These are phyloP conservation scores for Vanessa tameamea DNA, from an alignment of 1,140 invertebrate genomes.

Conservation along the genomic window DNA sequence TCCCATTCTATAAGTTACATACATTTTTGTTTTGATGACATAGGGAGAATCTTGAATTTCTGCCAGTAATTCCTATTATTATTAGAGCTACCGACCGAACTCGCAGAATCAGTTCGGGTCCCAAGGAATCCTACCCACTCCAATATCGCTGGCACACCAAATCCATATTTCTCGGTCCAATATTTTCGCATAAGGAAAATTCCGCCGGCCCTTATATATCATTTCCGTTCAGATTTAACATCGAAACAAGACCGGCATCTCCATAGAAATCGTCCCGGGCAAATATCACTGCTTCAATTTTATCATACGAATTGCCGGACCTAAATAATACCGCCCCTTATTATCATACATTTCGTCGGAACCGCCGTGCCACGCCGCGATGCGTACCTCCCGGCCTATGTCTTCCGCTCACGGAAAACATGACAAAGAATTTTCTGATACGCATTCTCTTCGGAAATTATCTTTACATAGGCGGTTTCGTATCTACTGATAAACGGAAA, in stretches of 20 bases:
- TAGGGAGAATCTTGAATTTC: constrained; percentile 13
- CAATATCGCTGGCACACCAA: constrained; percentile 43
- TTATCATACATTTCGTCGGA: constrained; percentile 67
- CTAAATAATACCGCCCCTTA: constrained; percentile 71
- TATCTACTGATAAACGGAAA: constrained; percentile 58
- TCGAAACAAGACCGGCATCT: constrained; percentile 76
- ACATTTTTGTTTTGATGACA: constrained; percentile 3
- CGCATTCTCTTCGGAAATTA: constrained; percentile 48
- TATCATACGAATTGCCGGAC: constrained; percentile 77
- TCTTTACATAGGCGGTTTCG: constrained; percentile 55
- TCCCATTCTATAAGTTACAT: background rate
- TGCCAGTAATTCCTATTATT: constrained; percentile 26
- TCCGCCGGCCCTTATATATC: constrained; percentile 61
- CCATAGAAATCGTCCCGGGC: constrained; percentile 75
- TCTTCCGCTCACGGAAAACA: constrained; percentile 49
- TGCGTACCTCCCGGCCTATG: constrained; percentile 46
- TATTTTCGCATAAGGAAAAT: constrained; percentile 62
- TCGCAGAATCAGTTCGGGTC: constrained; percentile 30
- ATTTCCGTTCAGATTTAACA: constrained; percentile 72
- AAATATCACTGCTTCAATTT: constrained; percentile 74
- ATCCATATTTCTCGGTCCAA: constrained; percentile 53
- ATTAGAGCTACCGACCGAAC: constrained; percentile 1
- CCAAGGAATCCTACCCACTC: constrained; percentile 35
- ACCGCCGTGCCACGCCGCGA: constrained; percentile 61
- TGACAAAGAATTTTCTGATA: constrained; percentile 40